These are phyloP conservation scores for Merodon equestris DNA, from an alignment of 2,888 invertebrate species.

Conservation along the genomic window DNA sequence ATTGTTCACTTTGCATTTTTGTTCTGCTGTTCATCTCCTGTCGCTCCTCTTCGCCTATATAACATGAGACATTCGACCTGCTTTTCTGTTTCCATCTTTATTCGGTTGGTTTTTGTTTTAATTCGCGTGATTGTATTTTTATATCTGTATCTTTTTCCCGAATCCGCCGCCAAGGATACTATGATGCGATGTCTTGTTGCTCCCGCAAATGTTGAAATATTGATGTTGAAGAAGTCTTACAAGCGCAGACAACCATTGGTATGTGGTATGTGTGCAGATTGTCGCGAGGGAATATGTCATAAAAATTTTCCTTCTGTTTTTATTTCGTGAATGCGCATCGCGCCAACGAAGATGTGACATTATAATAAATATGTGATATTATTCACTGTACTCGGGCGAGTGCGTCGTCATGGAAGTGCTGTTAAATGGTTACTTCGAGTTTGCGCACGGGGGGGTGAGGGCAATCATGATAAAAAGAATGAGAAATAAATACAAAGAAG, in stretches of 20 bases:
- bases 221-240: conserved; percentile 42
- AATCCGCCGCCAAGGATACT: conserved; percentile 11
- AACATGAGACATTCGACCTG: conserved; percentile 50
- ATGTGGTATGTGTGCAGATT: conserved; percentile 54
- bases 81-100: conserved; percentile 46
- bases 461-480: conserved; percentile 56
- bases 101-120: neutral
- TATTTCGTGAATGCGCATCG: conserved; percentile 18
- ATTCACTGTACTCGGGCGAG: conserved; percentile 51
- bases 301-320: conserved; percentile 57
- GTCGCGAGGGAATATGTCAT: conserved; percentile 67
- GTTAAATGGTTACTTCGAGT: conserved; percentile 68
- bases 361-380: conserved; percentile 68
- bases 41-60: no score
- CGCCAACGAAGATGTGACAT: conserved; percentile 60
- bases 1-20: conserved; percentile 57
- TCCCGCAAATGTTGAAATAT: conserved; percentile 20
- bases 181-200: no score
- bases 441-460: conserved; percentile 61
- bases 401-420: conserved; percentile 51
- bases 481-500: conserved; percentile 25
- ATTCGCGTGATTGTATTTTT: conserved; percentile 57
- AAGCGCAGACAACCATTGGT: conserved; percentile 37
- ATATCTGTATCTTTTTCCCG: conserved; percentile 64
- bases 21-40: conserved; percentile 14